These are phyloP conservation scores for Collichthys lucidus DNA, from an alignment of 2,113 vertebrate genomes.

Conservation along the genomic window DNA sequence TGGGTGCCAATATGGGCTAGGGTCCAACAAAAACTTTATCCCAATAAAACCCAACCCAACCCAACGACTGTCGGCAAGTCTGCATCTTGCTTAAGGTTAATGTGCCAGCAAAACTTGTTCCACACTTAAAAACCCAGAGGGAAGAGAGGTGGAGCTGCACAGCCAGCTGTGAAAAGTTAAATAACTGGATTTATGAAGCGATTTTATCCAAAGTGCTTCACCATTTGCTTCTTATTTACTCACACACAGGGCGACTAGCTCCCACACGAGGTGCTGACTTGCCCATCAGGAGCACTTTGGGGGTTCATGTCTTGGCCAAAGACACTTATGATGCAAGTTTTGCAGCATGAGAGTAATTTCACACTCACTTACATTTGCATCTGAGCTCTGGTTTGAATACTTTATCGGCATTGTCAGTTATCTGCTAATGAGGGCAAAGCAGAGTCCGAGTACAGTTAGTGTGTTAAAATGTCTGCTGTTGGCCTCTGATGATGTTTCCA, in stretches of 20 bases:
- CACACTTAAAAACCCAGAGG: background rate
- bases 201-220: background rate
- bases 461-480: background rate
- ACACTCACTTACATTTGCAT: background rate
- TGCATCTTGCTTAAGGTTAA: no score
- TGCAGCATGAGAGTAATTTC: no score
- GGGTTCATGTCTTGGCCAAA: no score
- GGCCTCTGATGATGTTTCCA: no score
- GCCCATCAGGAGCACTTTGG: no score
- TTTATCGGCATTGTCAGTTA: background rate
- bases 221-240: background rate
- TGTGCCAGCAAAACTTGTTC: background rate
- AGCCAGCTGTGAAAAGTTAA: background rate
- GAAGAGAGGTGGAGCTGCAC: background rate
- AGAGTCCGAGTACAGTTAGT: background rate
- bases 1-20: background rate
- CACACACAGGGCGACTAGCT: background rate
- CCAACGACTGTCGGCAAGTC: no score
- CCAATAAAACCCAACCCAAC: no score
- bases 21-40: background rate
- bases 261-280: no score
- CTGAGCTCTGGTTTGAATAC: slow-evolving; percentile 1
- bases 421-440: background rate
- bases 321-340: no score
- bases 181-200: background rate